These are phyloP conservation scores for Platorchestia sp. DNA, from an alignment of 1,140 invertebrate genomes.

Conservation along the genomic window DNA sequence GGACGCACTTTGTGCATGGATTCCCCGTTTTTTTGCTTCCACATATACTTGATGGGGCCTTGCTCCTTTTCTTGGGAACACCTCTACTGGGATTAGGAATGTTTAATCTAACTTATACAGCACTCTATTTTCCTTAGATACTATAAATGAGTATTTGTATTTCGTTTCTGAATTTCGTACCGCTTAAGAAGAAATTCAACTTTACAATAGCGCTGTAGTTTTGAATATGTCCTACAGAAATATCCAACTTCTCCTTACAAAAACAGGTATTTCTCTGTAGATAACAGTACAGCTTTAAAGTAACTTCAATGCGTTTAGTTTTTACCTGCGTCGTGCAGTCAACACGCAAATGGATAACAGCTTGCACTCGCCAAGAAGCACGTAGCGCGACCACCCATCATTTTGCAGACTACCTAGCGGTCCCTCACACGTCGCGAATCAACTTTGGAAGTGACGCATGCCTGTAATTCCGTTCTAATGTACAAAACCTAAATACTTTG, in stretches of 20 bases:
- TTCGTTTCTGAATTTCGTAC: too few relatives aligned
- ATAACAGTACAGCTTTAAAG: not conserved
- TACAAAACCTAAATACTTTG: not conserved
- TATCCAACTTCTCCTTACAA: not conserved
- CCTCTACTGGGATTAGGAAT: too few relatives aligned
- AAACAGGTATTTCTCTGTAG: not conserved
- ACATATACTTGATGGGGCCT: too few relatives aligned
- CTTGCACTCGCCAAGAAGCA: not conserved
- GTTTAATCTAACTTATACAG: too few relatives aligned
- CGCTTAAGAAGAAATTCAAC: not conserved
- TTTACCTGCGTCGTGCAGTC: not conserved
- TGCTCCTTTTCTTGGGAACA: too few relatives aligned
- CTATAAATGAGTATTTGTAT: too few relatives aligned
- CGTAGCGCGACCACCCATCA: slow-evolving; percentile 23
- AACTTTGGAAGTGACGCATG: not conserved
- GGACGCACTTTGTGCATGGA: too few relatives aligned
- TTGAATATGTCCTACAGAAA: not conserved
- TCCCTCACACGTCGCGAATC: not conserved
- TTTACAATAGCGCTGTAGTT: not conserved
- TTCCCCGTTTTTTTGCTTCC: too few relatives aligned
- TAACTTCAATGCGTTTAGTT: not conserved
- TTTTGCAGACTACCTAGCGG: not conserved
- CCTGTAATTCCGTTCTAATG: not conserved
- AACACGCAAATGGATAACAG: not conserved
- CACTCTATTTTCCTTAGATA: too few relatives aligned